Percentiles rank a stretch among this genome's conserved stretches.
Evolutionary conservation across 2,888 invertebrate species (phyloP).

Genomic region (Lagria hirta): DNA sequence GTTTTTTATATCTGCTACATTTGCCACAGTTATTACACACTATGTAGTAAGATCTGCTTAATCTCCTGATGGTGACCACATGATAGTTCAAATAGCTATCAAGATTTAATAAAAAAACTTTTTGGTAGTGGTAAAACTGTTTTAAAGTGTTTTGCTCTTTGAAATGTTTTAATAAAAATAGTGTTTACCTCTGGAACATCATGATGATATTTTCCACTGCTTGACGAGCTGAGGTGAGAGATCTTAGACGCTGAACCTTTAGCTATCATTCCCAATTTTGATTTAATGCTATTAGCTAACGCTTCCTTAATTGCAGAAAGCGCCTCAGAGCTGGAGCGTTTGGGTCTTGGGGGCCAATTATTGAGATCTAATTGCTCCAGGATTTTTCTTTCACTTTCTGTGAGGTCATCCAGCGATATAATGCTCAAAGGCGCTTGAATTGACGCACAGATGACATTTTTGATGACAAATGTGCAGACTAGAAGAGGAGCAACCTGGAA

Average conservation of each 20-base stretch:
- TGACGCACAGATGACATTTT: constrained; percentile 31
- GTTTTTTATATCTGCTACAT: too few relatives aligned
- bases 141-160: too few relatives aligned
- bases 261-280: constrained; percentile 59
- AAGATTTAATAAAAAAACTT: too few relatives aligned
- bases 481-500: constrained; percentile 37
- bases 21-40: too few relatives aligned
- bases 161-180: too few relatives aligned
- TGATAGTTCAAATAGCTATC: too few relatives aligned
- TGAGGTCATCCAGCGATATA: constrained; percentile 42
- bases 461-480: constrained; percentile 27
- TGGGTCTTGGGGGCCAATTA: constrained; percentile 37
- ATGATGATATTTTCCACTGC: constrained; percentile 45
- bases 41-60: too few relatives aligned
- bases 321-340: constrained; percentile 47
- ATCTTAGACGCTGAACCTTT: constrained; percentile 59
- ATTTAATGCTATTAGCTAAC: constrained; percentile 54
- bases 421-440: constrained; percentile 41
- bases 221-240: constrained; percentile 57
- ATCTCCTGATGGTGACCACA: too few relatives aligned
- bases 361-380: constrained; percentile 38
- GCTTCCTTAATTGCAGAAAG: constrained; percentile 35
- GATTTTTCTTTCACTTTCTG: constrained; percentile 38
- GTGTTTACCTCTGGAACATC: constrained; percentile 32
- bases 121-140: too few relatives aligned